Evolutionary conservation across 1,140 invertebrate species (phyloP).

Genomic region (Trissolcus basalis): DNA sequence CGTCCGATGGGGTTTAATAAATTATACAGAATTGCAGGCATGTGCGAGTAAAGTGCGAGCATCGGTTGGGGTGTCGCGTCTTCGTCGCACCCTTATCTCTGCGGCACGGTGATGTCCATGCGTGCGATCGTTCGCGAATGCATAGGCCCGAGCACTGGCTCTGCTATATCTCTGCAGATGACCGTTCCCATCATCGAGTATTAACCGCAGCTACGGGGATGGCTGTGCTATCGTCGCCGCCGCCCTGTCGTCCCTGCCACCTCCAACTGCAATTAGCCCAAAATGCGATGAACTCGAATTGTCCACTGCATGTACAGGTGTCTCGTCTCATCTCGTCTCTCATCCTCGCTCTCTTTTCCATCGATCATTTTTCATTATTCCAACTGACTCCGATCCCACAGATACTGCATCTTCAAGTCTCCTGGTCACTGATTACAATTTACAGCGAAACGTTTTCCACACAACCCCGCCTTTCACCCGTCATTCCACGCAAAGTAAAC

Average conservation of each 20-base stretch:
- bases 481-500: too few species aligned
- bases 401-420: too few species aligned
- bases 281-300: slow-evolving; percentile 72
- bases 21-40: too few species aligned
- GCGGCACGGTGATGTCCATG: slow-evolving; percentile 71
- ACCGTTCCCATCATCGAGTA: slow-evolving; percentile 78
- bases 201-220: slow-evolving; percentile 75
- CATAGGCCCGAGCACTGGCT: slow-evolving; percentile 63
- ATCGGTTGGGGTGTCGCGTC: slow-evolving; percentile 63
- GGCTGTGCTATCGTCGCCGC: slow-evolving; percentile 49
- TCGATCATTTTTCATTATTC: slow-evolving; percentile 5
- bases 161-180: slow-evolving; percentile 75
- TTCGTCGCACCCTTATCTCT: slow-evolving; percentile 49
- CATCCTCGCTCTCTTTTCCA: background rate
- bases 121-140: slow-evolving; percentile 62
- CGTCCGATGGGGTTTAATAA: too few species aligned
- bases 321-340: slow-evolving; percentile 23
- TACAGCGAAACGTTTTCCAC: too few species aligned
- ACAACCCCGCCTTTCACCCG: too few species aligned
- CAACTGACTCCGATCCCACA: background rate
- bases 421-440: too few species aligned
- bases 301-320: slow-evolving; percentile 34
- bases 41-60: too few species aligned
- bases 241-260: slow-evolving; percentile 45
- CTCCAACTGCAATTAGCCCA: slow-evolving; percentile 69